These are phyloP conservation scores for Drosophila sulfurigaster DNA, from an alignment of 1,140 invertebrate species.

Conservation along the genomic window DNA sequence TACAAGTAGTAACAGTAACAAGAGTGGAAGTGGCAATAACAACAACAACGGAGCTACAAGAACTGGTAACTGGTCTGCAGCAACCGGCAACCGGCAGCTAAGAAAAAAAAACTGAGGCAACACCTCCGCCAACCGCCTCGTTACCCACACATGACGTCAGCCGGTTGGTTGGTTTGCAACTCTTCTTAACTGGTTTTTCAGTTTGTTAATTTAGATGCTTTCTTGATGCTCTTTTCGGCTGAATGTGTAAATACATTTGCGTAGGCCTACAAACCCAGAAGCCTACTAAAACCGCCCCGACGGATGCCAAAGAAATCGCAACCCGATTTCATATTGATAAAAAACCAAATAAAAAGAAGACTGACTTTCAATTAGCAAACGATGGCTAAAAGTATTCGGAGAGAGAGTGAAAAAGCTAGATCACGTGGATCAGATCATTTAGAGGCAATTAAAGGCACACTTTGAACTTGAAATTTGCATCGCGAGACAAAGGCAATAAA, in stretches of 20 bases:
- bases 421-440: slow-evolving; percentile 29
- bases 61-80: slow-evolving; percentile 71
- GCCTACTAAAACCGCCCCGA: slow-evolving; percentile 58
- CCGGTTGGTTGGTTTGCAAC: slow-evolving; percentile 43
- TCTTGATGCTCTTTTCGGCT: slow-evolving; percentile 63
- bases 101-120: slow-evolving; percentile 46
- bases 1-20: slow-evolving; percentile 26
- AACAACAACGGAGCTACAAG: slow-evolving; percentile 58
- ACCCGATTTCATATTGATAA: slow-evolving; percentile 30
- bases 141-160: slow-evolving; percentile 68
- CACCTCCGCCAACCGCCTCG: slow-evolving; percentile 23
- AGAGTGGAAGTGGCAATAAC: slow-evolving; percentile 40
- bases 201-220: slow-evolving; percentile 74
- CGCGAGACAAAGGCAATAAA: slow-evolving; percentile 11
- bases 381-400: background rate
- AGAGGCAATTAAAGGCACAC: slow-evolving; percentile 3
- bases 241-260: slow-evolving; percentile 65
- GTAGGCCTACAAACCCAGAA: slow-evolving; percentile 80
- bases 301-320: slow-evolving; percentile 29
- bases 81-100: slow-evolving; percentile 57
- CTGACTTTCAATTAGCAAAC: slow-evolving; percentile 37
- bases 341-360: slow-evolving; percentile 1
- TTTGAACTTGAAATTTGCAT: slow-evolving; percentile 41
- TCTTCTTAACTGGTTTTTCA: slow-evolving; percentile 75
- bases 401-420: slow-evolving; percentile 9